Evolutionary conservation across 2,888 invertebrate genomes (phyloP).

Genomic region (Cotesia congregata): DNA sequence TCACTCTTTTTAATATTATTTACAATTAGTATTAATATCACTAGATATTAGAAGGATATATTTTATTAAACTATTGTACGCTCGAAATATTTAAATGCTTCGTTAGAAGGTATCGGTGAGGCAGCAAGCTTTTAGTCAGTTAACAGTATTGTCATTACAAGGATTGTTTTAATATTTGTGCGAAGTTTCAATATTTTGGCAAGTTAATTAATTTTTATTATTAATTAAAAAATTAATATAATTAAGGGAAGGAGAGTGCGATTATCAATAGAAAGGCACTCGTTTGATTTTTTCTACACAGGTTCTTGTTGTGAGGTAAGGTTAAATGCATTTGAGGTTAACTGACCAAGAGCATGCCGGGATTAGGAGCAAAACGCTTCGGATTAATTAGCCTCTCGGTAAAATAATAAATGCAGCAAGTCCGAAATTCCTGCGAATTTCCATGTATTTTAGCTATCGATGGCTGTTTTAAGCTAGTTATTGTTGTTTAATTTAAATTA

Average conservation of each 20-base stretch:
- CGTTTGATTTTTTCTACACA: not conserved
- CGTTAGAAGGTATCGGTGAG: not conserved
- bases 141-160: not conserved
- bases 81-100: conserved; percentile 1
- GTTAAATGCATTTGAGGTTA: not conserved
- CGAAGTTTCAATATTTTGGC: not conserved
- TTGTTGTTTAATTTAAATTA: conserved; percentile 45
- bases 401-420: conserved; percentile 1
- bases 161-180: not conserved
- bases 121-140: not conserved
- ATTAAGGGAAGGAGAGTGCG: not conserved
- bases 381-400: not conserved
- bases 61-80: not conserved
- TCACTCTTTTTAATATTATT: not conserved
- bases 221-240: not conserved
- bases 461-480: conserved; percentile 43
- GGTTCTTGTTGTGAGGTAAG: not conserved
- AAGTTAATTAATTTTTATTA: not conserved
- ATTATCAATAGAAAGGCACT: not conserved
- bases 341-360: not conserved
- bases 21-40: not conserved
- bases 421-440: conserved; percentile 1
- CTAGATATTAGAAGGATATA: not conserved
- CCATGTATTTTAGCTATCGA: not conserved
- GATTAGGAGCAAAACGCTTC: no score